Conservation (phyloP, 2,113 vertebrate species). For the Zosterops hypoxanthus region DNA sequence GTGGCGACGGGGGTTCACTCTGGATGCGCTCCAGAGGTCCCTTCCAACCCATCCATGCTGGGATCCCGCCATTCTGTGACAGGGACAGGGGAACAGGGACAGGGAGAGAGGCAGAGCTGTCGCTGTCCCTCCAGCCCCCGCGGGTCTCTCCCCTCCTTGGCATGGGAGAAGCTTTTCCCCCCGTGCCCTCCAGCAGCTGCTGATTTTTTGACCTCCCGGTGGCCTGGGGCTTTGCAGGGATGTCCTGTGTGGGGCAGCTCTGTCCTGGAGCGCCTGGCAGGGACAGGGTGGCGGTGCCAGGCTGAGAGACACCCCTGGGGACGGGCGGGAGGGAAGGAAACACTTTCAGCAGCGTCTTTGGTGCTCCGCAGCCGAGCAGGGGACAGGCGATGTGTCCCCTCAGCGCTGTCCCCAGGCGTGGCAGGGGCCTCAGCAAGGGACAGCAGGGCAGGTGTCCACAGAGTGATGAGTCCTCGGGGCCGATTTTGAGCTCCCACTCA, state of each 20-base stretch:
- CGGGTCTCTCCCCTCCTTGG: neutral
- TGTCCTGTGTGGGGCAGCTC: neutral
- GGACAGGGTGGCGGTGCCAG: neutral
- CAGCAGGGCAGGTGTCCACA: neutral
- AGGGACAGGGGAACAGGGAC: too few species aligned
- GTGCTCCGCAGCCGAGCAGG: neutral
- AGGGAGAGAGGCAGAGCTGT: neutral
- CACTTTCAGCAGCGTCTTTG: neutral
- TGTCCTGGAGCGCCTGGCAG: neutral
- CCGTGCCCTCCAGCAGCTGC: neutral
- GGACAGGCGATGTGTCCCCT: neutral
- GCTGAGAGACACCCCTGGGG: neutral
- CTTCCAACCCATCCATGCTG: fast-evolving
- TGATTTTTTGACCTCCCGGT: fast-evolving
- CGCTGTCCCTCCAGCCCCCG: neutral
- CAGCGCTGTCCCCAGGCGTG: fast-evolving
- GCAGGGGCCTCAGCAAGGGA: neutral
- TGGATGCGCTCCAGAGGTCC: neutral
- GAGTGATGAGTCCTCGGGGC: neutral
- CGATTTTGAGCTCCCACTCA: fast-evolving
- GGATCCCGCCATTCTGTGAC: neutral
- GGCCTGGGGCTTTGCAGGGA: neutral
- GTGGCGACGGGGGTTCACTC: neutral
- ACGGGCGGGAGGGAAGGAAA: neutral
- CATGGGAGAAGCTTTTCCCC: neutral